A percentile compares a stretch with the other conserved stretches of the same genome.
Conservation (phyloP, 1,140 invertebrate species). For the Conopomorpha cramerella region DNA sequence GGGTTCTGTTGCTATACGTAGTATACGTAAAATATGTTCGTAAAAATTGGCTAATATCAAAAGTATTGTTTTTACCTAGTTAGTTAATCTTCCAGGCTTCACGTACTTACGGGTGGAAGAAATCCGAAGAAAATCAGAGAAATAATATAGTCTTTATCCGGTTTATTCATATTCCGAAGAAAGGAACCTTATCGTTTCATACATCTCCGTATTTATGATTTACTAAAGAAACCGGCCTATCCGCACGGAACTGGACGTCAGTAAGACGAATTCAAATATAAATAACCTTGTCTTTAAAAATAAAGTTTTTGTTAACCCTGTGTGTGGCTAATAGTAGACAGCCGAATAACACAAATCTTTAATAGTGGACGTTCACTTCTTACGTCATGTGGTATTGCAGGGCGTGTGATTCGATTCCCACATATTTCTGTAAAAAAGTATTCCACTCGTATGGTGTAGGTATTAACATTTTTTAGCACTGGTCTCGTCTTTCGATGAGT, state of each 20-base stretch:
- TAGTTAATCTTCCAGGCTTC: too few relatives aligned
- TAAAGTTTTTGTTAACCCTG: slow-evolving; percentile 7
- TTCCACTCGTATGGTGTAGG: not conserved
- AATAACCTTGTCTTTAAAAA: slow-evolving; percentile 16
- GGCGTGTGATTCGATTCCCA: not conserved
- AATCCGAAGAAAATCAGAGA: not conserved
- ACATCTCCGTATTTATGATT: not conserved
- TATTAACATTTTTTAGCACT: not conserved
- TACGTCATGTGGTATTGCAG: too few relatives aligned
- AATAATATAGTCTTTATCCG: not conserved
- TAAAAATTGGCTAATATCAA: too few relatives aligned
- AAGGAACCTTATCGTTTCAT: not conserved
- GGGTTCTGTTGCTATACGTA: too few relatives aligned
- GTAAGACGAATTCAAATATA: slow-evolving; percentile 8
- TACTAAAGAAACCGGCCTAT: slow-evolving; percentile 3
- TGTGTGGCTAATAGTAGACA: slow-evolving; percentile 7
- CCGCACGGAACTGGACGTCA: slow-evolving; percentile 6
- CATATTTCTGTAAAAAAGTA: not conserved
- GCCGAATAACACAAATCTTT: too few relatives aligned
- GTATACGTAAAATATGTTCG: too few relatives aligned
- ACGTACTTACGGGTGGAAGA: too few relatives aligned
- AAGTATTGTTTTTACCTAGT: too few relatives aligned
- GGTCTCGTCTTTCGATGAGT: not conserved
- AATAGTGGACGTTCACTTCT: not conserved
- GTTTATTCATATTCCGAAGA: not conserved